Conservation (phyloP, 2,113 vertebrate genomes). For the Pelecanoides urinatrix region DNA sequence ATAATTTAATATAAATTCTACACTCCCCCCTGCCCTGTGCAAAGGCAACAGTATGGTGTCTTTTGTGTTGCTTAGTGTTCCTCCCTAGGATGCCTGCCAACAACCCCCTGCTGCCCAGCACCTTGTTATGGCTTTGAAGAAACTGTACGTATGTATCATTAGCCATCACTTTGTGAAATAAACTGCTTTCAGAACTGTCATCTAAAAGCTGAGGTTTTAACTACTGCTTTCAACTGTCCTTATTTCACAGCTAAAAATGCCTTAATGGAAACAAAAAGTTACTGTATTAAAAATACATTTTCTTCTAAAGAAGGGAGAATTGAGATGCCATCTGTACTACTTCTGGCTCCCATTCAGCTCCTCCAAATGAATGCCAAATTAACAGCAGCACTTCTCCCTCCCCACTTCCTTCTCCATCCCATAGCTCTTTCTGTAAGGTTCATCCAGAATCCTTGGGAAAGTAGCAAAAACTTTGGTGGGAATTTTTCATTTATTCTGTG, state of each 20-base stretch:
- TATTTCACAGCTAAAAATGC: background rate
- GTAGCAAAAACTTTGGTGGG: background rate
- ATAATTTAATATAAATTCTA: background rate
- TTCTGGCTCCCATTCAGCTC: conserved; percentile 22
- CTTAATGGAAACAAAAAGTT: conserved; percentile 4
- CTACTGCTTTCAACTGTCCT: background rate
- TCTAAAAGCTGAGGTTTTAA: background rate
- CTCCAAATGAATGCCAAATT: conserved; percentile 30
- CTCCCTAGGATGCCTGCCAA: background rate
- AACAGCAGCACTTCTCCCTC: conserved; percentile 26
- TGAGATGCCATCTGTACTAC: conserved; percentile 36
- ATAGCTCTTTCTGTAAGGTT: background rate
- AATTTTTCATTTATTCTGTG: background rate
- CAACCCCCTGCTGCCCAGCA: background rate
- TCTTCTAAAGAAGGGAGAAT: background rate
- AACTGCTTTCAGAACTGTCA: background rate
- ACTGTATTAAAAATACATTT: conserved; percentile 21
- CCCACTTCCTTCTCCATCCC: background rate
- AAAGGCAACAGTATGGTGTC: background rate
- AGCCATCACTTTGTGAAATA: background rate
- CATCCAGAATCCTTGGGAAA: background rate
- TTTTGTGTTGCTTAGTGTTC: background rate
- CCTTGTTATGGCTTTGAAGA: background rate
- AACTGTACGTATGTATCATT: background rate
- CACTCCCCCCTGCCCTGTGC: accelerated